phyloP scores from a whole-genome alignment of 2,888 invertebrate genomes.

The Ochropleura leucogaster region DNA sequence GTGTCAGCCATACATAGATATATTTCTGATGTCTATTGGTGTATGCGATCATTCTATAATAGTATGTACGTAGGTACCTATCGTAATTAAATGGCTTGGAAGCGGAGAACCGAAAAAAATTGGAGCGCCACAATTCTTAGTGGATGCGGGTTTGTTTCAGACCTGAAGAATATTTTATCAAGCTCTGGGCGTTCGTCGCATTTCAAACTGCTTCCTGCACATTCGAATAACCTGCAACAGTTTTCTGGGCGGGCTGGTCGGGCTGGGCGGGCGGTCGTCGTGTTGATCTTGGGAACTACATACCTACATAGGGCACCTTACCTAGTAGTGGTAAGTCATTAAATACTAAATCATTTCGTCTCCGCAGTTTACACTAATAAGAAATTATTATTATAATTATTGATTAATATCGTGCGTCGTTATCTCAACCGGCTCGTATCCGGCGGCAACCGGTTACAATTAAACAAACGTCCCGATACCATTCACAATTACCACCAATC shows the following conservation, averaged over 20 bases:
- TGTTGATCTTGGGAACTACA: background rate
- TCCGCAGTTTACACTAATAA: background rate
- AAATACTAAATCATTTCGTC: background rate
- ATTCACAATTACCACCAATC: constrained; percentile 37
- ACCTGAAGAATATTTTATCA: background rate
- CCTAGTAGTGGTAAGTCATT: background rate
- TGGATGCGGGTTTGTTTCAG: background rate
- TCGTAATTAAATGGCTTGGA: constrained; percentile 7
- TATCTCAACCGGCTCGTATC: constrained; percentile 26
- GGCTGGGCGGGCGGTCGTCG: too few relatives aligned
- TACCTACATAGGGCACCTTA: background rate
- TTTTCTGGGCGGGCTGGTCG: too few relatives aligned
- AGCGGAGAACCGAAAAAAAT: background rate
- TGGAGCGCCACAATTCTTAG: background rate
- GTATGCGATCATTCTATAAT: background rate
- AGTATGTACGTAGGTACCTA: background rate
- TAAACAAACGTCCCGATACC: constrained; percentile 32
- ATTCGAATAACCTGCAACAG: background rate
- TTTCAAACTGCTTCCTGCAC: background rate
- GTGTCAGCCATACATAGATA: background rate
- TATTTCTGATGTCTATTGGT: too few relatives aligned
- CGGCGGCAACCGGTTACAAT: constrained; percentile 37
- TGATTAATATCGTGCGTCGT: constrained; percentile 10
- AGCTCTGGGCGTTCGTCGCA: background rate
- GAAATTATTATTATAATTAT: background rate